phyloP scores from a whole-genome alignment of 1,140 invertebrate species.

The Dryas iulia region DNA sequence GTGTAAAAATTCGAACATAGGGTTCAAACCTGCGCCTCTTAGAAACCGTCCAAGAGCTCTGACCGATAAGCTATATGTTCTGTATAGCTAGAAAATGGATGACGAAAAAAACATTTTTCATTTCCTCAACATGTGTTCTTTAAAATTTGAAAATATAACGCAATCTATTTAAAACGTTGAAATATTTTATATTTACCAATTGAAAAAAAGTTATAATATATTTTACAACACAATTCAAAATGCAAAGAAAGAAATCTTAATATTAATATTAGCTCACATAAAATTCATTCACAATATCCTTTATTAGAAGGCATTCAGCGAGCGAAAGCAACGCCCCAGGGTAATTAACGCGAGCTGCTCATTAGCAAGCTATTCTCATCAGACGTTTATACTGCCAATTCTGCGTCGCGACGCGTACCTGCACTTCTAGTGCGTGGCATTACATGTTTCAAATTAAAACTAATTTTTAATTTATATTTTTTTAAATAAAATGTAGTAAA shows the following conservation, averaged over 20 bases:
- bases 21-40: too few species aligned
- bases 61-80: too few species aligned
- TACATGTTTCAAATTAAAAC: neutral
- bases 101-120: too few species aligned
- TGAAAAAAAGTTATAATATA: too few species aligned
- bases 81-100: too few species aligned
- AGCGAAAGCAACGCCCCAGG: neutral
- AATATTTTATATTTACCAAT: too few species aligned
- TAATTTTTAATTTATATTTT: neutral
- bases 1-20: too few species aligned
- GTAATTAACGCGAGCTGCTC: slow-evolving; percentile 9
- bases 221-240: too few species aligned
- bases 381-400: neutral
- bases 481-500: neutral
- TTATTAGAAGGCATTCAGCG: slow-evolving; percentile 6
- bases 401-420: neutral
- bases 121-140: too few species aligned
- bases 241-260: neutral
- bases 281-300: slow-evolving; percentile 3
- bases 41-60: too few species aligned
- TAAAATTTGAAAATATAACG: too few species aligned
- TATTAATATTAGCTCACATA: neutral
- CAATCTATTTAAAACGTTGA: too few species aligned
- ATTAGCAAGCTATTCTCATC: slow-evolving; percentile 7
- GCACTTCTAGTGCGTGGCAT: neutral